These are phyloP conservation scores for Fistularia tabacaria DNA, from an alignment of 2,797 vertebrate genomes.

Conservation along the genomic window DNA sequence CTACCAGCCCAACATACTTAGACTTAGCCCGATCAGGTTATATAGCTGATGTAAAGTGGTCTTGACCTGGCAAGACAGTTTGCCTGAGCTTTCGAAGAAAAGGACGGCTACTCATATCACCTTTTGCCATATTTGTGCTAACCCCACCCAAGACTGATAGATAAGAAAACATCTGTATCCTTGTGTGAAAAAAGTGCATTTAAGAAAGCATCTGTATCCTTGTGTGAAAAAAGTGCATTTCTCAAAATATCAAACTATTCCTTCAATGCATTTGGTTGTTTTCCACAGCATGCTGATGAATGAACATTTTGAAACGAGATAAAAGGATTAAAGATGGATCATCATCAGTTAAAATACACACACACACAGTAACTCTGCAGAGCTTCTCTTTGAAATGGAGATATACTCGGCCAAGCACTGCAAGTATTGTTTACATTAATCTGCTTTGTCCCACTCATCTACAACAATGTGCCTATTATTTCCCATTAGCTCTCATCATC, in stretches of 20 bases:
- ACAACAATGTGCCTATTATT: slow-evolving; percentile 34
- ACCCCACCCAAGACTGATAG: neutral
- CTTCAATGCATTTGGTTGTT: slow-evolving; percentile 16
- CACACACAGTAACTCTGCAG: slow-evolving; percentile 7
- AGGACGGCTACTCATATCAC: neutral
- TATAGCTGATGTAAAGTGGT: too few species aligned
- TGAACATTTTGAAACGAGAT: slow-evolving; percentile 29
- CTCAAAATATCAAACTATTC: slow-evolving; percentile 15
- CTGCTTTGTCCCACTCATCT: slow-evolving; percentile 7
- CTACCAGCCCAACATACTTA: too few species aligned
- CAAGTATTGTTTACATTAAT: slow-evolving; percentile 36
- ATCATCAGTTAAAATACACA: slow-evolving; percentile 5
- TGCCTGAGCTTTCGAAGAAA: neutral
- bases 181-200: neutral
- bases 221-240: neutral
- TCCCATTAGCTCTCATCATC: too few species aligned
- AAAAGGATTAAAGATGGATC: slow-evolving; percentile 30
- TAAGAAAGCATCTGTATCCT: neutral
- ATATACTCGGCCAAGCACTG: slow-evolving; percentile 19
- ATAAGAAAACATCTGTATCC: too few species aligned
- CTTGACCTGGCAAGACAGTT: too few species aligned
- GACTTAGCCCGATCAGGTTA: too few species aligned
- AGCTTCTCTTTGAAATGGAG: slow-evolving; percentile 45
- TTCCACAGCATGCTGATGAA: slow-evolving; percentile 21
- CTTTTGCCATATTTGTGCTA: slow-evolving; percentile 6